These are phyloP conservation scores for Fistularia commersonii DNA, from an alignment of 2,797 vertebrate genomes.

Conservation along the genomic window DNA sequence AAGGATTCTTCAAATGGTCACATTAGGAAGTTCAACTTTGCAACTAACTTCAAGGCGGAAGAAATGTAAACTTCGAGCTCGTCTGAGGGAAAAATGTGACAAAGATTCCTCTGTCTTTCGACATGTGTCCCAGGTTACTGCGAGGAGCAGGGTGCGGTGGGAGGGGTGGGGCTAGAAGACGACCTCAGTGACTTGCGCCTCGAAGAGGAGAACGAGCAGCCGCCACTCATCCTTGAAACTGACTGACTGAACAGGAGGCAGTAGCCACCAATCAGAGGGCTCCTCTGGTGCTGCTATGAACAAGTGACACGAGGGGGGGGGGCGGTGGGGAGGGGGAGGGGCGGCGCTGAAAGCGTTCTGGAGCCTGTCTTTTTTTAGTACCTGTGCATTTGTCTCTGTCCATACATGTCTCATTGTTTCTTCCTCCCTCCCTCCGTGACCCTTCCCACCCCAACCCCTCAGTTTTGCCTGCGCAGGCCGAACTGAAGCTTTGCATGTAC, in stretches of 20 bases:
- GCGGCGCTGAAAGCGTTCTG: slow-evolving; percentile 57
- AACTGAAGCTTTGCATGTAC: slow-evolving; percentile 90
- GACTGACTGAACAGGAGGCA: slow-evolving; percentile 79
- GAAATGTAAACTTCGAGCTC: neutral
- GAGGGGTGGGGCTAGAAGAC: slow-evolving; percentile 87
- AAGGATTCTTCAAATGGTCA: no score
- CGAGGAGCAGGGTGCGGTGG: slow-evolving; percentile 91
- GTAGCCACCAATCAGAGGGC: slow-evolving; percentile 71
- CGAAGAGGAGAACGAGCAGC: slow-evolving; percentile 95
- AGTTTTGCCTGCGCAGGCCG: slow-evolving; percentile 74
- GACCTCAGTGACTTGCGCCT: slow-evolving; percentile 85
- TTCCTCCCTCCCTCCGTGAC: slow-evolving; percentile 46
- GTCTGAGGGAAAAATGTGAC: no score
- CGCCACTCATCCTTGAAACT: slow-evolving; percentile 93
- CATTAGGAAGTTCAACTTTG: no score
- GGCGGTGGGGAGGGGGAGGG: slow-evolving; percentile 54
- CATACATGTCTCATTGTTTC: slow-evolving; percentile 44
- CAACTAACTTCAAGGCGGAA: no score
- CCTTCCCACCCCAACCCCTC: slow-evolving; percentile 32
- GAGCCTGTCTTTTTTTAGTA: slow-evolving; percentile 76
- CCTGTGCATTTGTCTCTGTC: slow-evolving; percentile 52
- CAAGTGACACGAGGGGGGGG: slow-evolving; percentile 76
- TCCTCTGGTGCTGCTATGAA: slow-evolving; percentile 87
- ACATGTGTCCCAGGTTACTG: slow-evolving; percentile 79
- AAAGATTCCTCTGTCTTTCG: slow-evolving; percentile 1